Evolutionary conservation across 2,888 invertebrate species (phyloP).

Genomic region (Odiellus spinosus): DNA sequence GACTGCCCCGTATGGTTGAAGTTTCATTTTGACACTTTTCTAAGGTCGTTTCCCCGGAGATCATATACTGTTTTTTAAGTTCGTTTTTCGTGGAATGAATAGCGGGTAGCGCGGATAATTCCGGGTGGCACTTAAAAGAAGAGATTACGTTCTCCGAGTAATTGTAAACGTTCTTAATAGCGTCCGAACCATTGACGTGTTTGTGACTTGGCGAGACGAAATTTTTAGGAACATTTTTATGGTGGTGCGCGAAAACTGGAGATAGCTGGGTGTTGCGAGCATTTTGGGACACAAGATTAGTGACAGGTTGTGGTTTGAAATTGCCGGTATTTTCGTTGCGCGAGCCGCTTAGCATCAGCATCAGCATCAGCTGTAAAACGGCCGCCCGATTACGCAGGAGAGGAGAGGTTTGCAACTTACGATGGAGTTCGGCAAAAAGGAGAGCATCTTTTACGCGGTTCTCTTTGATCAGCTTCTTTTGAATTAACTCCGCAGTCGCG

Average conservation of each 20-base stretch:
- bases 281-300: conserved; percentile 31
- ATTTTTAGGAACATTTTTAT: too few relatives aligned
- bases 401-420: conserved; percentile 33
- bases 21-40: conserved; percentile 4
- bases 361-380: conserved; percentile 30
- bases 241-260: too few relatives aligned
- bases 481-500: too few relatives aligned
- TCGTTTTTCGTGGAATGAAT: too few relatives aligned
- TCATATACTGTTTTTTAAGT: too few relatives aligned
- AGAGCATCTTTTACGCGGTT: conserved; percentile 30
- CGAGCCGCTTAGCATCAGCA: conserved; percentile 18
- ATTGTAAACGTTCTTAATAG: too few relatives aligned
- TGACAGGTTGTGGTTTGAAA: conserved; percentile 26
- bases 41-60: conserved; percentile 1
- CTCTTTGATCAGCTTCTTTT: conserved; percentile 13
- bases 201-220: too few relatives aligned
- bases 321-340: not conserved
- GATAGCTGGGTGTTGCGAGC: conserved; percentile 8
- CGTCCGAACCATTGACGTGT: too few relatives aligned
- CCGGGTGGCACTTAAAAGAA: too few relatives aligned
- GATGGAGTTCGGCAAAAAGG: conserved; percentile 30
- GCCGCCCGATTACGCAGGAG: conserved; percentile 44
- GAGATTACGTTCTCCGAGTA: too few relatives aligned
- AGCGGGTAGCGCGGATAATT: too few relatives aligned
- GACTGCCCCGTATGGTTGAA: conserved; percentile 2